Evolutionary conservation across 2,113 vertebrate genomes (phyloP), one percentile per base, ranked within the genome.

Genomic region (Cololabis saira): DNA sequence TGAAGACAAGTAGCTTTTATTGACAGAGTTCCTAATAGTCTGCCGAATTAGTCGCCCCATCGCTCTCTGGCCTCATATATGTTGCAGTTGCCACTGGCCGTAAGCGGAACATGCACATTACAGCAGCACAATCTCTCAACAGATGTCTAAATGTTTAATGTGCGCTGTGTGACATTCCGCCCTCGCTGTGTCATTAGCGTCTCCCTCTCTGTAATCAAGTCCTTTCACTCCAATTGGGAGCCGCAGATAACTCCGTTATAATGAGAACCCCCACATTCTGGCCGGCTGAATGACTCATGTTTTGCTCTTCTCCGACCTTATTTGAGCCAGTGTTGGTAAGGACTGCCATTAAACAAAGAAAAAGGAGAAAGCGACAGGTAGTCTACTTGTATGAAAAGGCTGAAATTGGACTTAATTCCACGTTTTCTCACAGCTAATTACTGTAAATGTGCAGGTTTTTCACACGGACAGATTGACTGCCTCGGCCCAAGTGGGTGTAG

Each of bases 111-210:
- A 40, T 33, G 63, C 71, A 73, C 80, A 67, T 84, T 69, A 59
- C 61, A 75, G 66, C 45, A 73, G 64, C 80, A 73, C 64, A 44
- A 80, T 75, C 76, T 72, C 76, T 64, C 57, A 59, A 55, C 80
- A 88, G 75, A 87, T 87, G 88, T 90, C 89, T 86, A 84, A 88
- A 89, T 91, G 87, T 88, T 90, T 89, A 89, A 91, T 91, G 83
- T 75, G 83, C 81, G 84, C 76, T 61, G 82, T 87, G 81, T 71
- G 80, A 82, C 87, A 81, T 80, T 56, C 76, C 54, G 58, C 71
- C 84, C 83, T 89, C 81, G n/a, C 77, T 64, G 64, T 85, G 82
- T 76, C 89, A 84, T 89, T 88, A 87, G 83, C 75, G 72, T 61
- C 63, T 79, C 61, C 50, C 51, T 56, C 55, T 56, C 81, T 84